Conservation (phyloP, 1,140 invertebrate species). For the Lepidurus couesii region DNA sequence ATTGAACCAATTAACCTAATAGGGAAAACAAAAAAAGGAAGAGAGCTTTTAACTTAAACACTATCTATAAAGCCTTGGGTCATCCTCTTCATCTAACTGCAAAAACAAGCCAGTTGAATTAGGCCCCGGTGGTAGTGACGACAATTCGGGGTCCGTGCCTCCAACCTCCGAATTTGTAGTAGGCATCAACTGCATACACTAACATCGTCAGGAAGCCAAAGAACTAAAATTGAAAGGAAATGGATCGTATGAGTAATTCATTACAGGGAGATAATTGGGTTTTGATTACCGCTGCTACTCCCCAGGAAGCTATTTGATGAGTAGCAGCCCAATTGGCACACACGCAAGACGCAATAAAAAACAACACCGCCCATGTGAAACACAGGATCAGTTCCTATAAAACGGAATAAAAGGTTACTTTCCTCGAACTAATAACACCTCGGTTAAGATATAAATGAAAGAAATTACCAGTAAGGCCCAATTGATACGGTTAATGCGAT, state of each 20-base stretch:
- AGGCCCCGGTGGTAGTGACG: not conserved
- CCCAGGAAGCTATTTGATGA: not conserved
- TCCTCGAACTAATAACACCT: not conserved
- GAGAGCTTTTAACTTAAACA: not conserved
- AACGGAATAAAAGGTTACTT: not conserved
- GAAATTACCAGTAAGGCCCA: constrained; percentile 24
- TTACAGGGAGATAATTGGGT: not conserved
- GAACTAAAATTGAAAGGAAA: constrained; percentile 25
- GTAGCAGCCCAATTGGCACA: not conserved
- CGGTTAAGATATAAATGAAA: too few species aligned
- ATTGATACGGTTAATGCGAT: constrained; percentile 9
- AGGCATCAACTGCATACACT: constrained; percentile 25
- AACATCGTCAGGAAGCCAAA: constrained; percentile 27
- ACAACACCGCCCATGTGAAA: not conserved
- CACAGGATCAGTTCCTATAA: constrained; percentile 22
- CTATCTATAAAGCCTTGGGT: not conserved
- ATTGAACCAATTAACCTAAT: not conserved
- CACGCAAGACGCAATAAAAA: constrained; percentile 9
- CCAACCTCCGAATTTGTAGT: not conserved
- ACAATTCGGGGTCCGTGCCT: not conserved
- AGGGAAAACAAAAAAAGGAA: not conserved
- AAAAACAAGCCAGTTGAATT: not conserved
- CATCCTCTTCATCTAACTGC: not conserved
- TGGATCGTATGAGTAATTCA: not conserved
- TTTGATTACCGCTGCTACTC: constrained; percentile 28